phyloP scores from a whole-genome alignment of 2,113 vertebrate genomes.

The Megaceryle torquata region DNA sequence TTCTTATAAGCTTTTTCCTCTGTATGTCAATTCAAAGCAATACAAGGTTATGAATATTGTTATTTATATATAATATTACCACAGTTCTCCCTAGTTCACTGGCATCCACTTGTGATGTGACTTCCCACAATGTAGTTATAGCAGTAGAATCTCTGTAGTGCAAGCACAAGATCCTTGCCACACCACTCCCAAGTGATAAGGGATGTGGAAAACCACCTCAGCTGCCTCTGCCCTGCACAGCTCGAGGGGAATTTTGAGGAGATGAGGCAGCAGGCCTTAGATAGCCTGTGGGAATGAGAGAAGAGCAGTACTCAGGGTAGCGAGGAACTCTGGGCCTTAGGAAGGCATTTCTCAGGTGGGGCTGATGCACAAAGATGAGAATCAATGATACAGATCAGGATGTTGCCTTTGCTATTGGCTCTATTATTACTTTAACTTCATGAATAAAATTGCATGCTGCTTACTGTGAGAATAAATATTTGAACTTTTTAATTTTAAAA shows the following conservation, averaged over 20 bases:
- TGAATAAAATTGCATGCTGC: not conserved
- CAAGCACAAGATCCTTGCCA: not conserved
- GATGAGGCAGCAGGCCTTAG: fast-evolving
- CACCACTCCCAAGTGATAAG: not conserved
- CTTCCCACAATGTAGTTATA: not conserved
- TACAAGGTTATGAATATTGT: not conserved
- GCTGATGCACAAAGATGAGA: not conserved
- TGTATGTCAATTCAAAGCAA: not conserved
- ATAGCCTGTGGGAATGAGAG: not conserved
- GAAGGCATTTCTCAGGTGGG: not conserved
- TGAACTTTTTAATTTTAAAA: not conserved
- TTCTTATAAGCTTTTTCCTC: not conserved
- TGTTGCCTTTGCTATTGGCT: not conserved
- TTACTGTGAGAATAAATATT: not conserved
- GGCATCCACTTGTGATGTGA: not conserved
- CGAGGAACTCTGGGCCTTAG: fast-evolving
- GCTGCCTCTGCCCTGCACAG: not conserved
- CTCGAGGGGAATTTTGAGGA: not conserved
- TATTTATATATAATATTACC: constrained; percentile 8
- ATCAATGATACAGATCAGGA: not conserved
- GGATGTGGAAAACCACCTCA: not conserved
- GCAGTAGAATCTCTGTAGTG: not conserved
- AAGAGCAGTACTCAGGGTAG: not conserved
- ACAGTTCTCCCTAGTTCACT: not conserved
- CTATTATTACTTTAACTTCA: not conserved